Evolutionary conservation across 2,797 vertebrate species (phyloP).

Genomic region (Mus caroli): DNA sequence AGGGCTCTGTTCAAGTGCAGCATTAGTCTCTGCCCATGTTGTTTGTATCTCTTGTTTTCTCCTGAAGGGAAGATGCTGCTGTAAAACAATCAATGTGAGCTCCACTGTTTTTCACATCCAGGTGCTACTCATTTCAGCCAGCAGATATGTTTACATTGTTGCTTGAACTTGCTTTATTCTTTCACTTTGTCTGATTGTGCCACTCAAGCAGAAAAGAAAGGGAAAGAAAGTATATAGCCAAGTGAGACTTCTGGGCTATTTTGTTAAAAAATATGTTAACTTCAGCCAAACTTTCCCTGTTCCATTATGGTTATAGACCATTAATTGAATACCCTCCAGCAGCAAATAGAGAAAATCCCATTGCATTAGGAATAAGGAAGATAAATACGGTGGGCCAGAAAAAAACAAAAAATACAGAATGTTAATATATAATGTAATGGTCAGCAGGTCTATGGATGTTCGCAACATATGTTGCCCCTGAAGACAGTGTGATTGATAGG

Average conservation of each 20-base stretch:
- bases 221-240: background rate
- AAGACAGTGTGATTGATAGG: background rate
- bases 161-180: slow-evolving; percentile 54
- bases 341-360: slow-evolving; percentile 61
- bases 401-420: background rate
- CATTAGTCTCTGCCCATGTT: slow-evolving; percentile 67
- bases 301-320: slow-evolving; percentile 62
- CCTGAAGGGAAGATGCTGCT: slow-evolving; percentile 69
- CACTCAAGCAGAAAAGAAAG: background rate
- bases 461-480: background rate
- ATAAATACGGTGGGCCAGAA: background rate
- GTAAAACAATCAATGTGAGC: slow-evolving; percentile 70
- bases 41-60: slow-evolving; percentile 71
- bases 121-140: background rate
- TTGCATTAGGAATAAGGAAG: slow-evolving; percentile 16
- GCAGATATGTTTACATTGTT: slow-evolving; percentile 40
- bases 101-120: slow-evolving; percentile 70
- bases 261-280: background rate
- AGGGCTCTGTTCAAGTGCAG: slow-evolving; percentile 66
- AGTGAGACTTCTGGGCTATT: slow-evolving; percentile 60
- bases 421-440: background rate
- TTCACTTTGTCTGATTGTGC: background rate
- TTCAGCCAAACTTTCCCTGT: slow-evolving; percentile 67
- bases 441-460: background rate
- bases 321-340: slow-evolving; percentile 62